Evolutionary conservation across 1,140 invertebrate genomes (phyloP), one percentile per base, ranked within the genome.

Genomic region (Chlorops oryzae): DNA sequence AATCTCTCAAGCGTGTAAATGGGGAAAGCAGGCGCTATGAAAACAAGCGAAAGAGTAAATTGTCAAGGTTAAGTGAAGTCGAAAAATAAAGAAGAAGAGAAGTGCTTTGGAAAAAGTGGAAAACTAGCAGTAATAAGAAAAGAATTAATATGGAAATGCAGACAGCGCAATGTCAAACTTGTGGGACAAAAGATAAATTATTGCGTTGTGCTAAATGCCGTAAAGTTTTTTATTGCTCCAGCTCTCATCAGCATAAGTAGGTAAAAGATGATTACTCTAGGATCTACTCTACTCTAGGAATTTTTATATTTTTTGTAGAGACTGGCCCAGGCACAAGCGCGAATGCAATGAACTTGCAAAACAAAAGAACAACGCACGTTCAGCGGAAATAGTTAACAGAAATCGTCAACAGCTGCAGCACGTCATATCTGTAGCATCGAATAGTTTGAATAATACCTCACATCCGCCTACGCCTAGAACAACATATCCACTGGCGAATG

Each of bases 241-340:
- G 81, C 59, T 82, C 85, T 54, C 88, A 90, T 66, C 88, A 90
- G 73, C 80, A 78, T 47, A 63, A 77, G 51, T n/a, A n/a, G n/a
- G n/a, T n/a, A n/a, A n/a, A n/a, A n/a, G n/a, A n/a, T n/a, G n/a
- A n/a, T n/a, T n/a, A n/a, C n/a, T n/a, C n/a, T n/a, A n/a, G n/a
- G n/a, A n/a, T n/a, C n/a, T n/a, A n/a, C n/a, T n/a, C n/a, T n/a
- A n/a, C n/a, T n/a, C n/a, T n/a, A n/a, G n/a, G n/a, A n/a, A n/a
- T n/a, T n/a, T n/a, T n/a, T n/a, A n/a, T n/a, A n/a, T n/a, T n/a
- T n/a, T n/a, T n/a, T n/a, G n/a, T n/a, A n/a, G n/a, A n/a, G 83
- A 90, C 58, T 90, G 87, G 87, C 81, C 81, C 56, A 73, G 74
- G 47, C 88, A 91, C 65, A 86, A 83, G 72, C 69, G 67, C 57